These are phyloP conservation scores for Trachops cirrhosus DNA, from an alignment of 2,797 vertebrate genomes.

Conservation along the genomic window DNA sequence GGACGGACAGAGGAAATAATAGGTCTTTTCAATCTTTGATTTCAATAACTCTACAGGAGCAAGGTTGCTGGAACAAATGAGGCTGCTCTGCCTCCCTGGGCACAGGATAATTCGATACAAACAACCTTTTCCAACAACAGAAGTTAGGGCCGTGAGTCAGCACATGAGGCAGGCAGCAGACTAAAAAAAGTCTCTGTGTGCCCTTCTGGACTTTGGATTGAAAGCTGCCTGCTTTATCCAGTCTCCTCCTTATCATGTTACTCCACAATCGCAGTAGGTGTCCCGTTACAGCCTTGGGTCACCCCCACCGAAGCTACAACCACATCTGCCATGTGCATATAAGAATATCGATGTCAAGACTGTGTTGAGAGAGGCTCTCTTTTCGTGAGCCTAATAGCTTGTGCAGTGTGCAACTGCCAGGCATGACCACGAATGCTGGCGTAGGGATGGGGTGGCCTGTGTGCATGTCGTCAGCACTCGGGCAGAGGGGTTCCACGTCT, in stretches of 20 bases:
- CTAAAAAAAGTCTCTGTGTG: not conserved
- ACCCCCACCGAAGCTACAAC: not conserved
- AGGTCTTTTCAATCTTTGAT: conserved; percentile 32
- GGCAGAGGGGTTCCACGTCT: not conserved
- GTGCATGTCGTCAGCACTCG: not conserved
- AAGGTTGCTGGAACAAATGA: not conserved
- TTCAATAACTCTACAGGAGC: conserved; percentile 26
- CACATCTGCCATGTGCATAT: not conserved
- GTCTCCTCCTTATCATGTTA: not conserved
- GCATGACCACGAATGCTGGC: accelerated
- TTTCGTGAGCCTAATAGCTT: not conserved
- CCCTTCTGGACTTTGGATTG: not conserved
- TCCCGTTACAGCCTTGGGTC: not conserved
- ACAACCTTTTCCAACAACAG: not conserved
- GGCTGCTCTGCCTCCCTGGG: not conserved
- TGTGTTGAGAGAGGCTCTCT: not conserved
- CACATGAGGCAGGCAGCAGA: not conserved
- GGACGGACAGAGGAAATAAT: conserved; percentile 22
- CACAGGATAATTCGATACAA: conserved; percentile 34
- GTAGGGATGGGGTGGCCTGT: not conserved
- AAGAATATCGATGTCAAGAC: not conserved
- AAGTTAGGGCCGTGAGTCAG: not conserved
- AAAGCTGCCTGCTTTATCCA: not conserved
- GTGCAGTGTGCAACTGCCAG: not conserved
- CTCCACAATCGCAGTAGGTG: not conserved